phyloP scores from a whole-genome alignment of 2,113 vertebrate species.

The Danio rerio region GRCz12tu NC_133197.1:21583501-21584000 shows the following conservation, averaged over 20 bases:
- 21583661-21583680: background rate
- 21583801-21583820: background rate
- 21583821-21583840: background rate
- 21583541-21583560: conserved; percentile 24
- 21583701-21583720: background rate
- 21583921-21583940: too few relatives aligned
- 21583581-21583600: conserved; percentile 23
- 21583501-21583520: conserved; percentile 11
- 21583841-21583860: conserved; percentile 1
- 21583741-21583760: background rate
- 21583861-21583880: background rate
- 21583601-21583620: conserved; percentile 29
- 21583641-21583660: background rate
- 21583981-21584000: too few relatives aligned
- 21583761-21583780: background rate
- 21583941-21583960: too few relatives aligned
- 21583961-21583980: too few relatives aligned
- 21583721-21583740: background rate
- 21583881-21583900: background rate
- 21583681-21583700: conserved; percentile 24
- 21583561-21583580: conserved; percentile 23
- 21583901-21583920: background rate
- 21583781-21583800: background rate
- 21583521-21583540: conserved; percentile 31
- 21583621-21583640: conserved; percentile 13